A percentile compares a stretch with the other conserved stretches of the same genome.
These are phyloP conservation scores for Chelmon rostratus DNA, from an alignment of 2,797 vertebrate species.

Conservation along the genomic window DNA sequence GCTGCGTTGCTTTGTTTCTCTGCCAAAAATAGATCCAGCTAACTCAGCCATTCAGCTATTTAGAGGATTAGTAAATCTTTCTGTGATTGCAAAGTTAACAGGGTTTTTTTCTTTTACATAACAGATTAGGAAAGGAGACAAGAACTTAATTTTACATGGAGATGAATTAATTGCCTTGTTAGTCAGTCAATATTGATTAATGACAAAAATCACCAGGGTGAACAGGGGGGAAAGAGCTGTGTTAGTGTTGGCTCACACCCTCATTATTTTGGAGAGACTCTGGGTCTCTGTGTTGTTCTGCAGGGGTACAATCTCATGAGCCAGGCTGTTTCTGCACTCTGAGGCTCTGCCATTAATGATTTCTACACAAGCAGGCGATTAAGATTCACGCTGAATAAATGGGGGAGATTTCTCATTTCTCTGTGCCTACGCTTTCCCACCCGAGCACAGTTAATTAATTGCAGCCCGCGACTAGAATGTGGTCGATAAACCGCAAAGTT, in stretches of 20 bases:
- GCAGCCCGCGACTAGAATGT: conserved; percentile 11
- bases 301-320: conserved; percentile 34
- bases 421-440: conserved; percentile 13
- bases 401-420: conserved; percentile 32
- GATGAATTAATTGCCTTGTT: conserved; percentile 31
- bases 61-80: neutral
- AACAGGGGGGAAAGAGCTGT: neutral
- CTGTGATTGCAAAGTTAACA: conserved; percentile 3
- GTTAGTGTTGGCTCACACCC: neutral
- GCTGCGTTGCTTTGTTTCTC: neutral
- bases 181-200: conserved; percentile 41
- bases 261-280: conserved; percentile 33
- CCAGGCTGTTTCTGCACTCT: conserved; percentile 21
- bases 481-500: conserved; percentile 23
- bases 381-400: conserved; percentile 52
- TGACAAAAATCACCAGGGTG: conserved; percentile 15
- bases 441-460: conserved; percentile 45
- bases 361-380: conserved; percentile 58
- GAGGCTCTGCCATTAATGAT: conserved; percentile 37
- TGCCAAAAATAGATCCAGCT: neutral
- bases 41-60: neutral
- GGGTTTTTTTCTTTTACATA: neutral
- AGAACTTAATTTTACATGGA: conserved; percentile 29
- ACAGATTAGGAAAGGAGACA: conserved; percentile 16
- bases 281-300: conserved; percentile 14